Base-by-base conservation (phyloP, 2,888 invertebrate species). In the Kryphioiulus occultus region DNA sequence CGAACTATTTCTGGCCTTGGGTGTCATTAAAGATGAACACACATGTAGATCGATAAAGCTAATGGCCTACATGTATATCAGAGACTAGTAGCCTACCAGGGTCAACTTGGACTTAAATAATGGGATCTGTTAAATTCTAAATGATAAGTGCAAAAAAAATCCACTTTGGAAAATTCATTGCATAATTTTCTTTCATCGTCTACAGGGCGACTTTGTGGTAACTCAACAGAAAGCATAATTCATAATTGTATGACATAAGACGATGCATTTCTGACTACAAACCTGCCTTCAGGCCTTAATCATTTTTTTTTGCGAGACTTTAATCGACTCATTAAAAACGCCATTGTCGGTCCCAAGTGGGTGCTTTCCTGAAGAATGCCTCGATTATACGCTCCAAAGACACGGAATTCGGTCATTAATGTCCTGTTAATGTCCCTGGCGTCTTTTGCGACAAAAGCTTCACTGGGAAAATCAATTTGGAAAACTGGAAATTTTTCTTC, bases 341-440 rank as follows among this genome's bases (percentile, higher is more conserved):
- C 22, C 22, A 59, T 59, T 59, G 59, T 59, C 4, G n/a, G 59
- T 22, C 59, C 59, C 59, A 59, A 59, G 59, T 59, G 59, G 59
- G 59, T 59, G 59, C 59, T 59, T 59, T 59, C 22, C 22, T 59
- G 59, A 59, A 22, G 59, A 59, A 59, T 59, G 59, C 59, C 59
- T 59, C 59, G 59, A 59, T 59, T 59, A 59, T 59, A 59, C 59
- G 59, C 59, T 59, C 22, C 59, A 22, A 59, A 59, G 59, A 59
- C 59, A 59, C 59, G 59, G 59, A 59, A 59, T 59, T 59, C 59
- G 59, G 22, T 59, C 59, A 59, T 59, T 59, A 59, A 22, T 59
- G 59, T 59, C 59, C 22, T 22, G 22, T n/a, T 59, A 59, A 59
- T 22, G 59, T 59, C 22, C 59, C 59, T 10, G 22, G 22, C 59